These are phyloP conservation scores for Vidua macroura DNA, from an alignment of 2,113 vertebrate genomes.

Conservation along the genomic window DNA sequence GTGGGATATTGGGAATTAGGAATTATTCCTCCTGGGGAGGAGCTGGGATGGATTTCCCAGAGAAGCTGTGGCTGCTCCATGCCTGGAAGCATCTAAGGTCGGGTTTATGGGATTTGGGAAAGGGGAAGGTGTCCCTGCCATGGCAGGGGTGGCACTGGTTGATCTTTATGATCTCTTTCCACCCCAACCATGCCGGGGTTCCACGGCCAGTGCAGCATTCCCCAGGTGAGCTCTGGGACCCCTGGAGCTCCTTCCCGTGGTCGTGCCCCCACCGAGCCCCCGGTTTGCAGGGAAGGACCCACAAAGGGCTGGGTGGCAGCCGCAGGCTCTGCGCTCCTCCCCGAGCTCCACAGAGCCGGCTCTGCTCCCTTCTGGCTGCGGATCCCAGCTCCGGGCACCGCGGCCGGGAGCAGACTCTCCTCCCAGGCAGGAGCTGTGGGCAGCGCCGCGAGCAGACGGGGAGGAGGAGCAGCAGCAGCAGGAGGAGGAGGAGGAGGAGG, in stretches of 20 bases:
- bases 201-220: neutral
- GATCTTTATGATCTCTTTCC: too few species aligned
- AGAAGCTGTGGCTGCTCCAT: neutral
- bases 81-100: neutral
- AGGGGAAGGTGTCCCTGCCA: neutral
- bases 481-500: neutral
- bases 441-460: neutral
- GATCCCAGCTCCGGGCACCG: neutral
- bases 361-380: constrained; percentile 6
- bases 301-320: neutral
- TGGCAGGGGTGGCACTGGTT: neutral
- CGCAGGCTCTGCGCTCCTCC: neutral
- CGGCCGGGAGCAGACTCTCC: neutral
- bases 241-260: neutral
- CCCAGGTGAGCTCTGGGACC: neutral
- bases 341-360: neutral
- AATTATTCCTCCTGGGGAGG: neutral
- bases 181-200: neutral
- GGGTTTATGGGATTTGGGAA: neutral
- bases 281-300: neutral
- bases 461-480: neutral
- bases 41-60: too few species aligned
- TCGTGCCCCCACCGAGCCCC: neutral
- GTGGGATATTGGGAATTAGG: neutral
- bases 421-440: neutral